Conservation (phyloP, 2,888 invertebrate genomes). For the Troides helena region DNA sequence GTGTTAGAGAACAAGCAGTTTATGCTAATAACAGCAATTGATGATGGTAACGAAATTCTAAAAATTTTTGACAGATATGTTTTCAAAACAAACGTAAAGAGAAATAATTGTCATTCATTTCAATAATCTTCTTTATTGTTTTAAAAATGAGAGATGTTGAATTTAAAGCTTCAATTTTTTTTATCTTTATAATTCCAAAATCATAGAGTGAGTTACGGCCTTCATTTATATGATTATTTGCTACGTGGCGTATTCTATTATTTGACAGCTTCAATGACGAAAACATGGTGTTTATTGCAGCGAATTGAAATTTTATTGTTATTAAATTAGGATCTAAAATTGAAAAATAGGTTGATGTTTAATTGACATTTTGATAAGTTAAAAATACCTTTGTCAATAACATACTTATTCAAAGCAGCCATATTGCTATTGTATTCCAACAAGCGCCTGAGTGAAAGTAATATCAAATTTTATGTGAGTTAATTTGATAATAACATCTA, state of each 20-base stretch:
- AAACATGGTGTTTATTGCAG: background rate
- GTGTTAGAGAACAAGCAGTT: no score
- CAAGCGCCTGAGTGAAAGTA: constrained; percentile 74
- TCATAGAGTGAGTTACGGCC: background rate
- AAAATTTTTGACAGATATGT: no score
- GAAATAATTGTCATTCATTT: no score
- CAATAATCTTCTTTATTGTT: background rate
- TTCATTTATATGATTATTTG: constrained; percentile 2
- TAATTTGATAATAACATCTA: constrained; percentile 44
- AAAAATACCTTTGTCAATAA: constrained; percentile 4
- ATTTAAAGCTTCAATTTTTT: background rate
- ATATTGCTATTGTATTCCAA: constrained; percentile 31
- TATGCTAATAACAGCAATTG: no score
- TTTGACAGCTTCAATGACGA: constrained; percentile 2
- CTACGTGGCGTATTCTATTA: constrained; percentile 23
- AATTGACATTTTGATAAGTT: constrained; percentile 9
- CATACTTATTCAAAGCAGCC: constrained; percentile 11
- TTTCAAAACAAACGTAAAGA: no score
- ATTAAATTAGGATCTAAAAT: background rate
- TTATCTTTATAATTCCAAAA: background rate
- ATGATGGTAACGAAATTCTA: no score
- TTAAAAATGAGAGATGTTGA: background rate
- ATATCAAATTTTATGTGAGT: constrained; percentile 63
- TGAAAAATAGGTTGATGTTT: background rate
- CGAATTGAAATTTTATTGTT: background rate